phyloP scores from a whole-genome alignment of 2,113 vertebrate genomes.

The Poeciliopsis retropinna region DNA sequence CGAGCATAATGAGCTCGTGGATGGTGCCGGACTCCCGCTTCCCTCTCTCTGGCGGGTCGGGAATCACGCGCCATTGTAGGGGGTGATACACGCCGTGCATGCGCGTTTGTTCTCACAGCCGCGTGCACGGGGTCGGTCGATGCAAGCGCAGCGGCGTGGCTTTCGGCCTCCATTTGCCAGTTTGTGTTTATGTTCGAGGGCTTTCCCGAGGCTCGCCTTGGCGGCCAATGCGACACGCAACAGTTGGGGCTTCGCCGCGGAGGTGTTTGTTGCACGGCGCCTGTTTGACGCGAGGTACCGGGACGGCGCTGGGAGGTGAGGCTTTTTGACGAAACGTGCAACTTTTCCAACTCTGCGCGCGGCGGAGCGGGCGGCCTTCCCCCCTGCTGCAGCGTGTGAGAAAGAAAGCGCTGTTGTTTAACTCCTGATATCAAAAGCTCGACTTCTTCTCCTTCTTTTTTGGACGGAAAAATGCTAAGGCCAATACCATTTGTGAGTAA shows the following conservation, averaged over 20 bases:
- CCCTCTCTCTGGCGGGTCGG: slow-evolving; percentile 51
- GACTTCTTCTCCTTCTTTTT: background rate
- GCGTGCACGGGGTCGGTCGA: slow-evolving; percentile 64
- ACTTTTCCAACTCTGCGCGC: slow-evolving; percentile 74
- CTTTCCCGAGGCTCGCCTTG: slow-evolving; percentile 5
- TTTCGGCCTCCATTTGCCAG: slow-evolving; percentile 76
- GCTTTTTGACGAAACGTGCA: slow-evolving; percentile 48
- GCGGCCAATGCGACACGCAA: slow-evolving; percentile 40
- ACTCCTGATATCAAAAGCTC: slow-evolving; percentile 7
- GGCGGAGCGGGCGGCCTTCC: slow-evolving; percentile 51
- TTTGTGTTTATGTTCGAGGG: slow-evolving; percentile 70
- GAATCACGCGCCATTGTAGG: slow-evolving; percentile 72
- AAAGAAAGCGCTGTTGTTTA: slow-evolving; percentile 36
- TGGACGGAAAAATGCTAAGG: background rate
- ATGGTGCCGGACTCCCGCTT: slow-evolving; percentile 58
- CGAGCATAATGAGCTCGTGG: slow-evolving; percentile 20
- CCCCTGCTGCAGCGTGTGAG: slow-evolving; percentile 34
- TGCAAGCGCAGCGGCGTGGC: slow-evolving; percentile 65
- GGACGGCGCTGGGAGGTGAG: slow-evolving; percentile 40
- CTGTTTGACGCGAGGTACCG: slow-evolving; percentile 26
- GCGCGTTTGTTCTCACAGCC: slow-evolving; percentile 51
- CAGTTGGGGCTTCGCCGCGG: slow-evolving; percentile 45
- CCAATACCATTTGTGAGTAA: background rate
- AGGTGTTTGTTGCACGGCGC: background rate
- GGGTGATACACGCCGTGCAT: slow-evolving; percentile 55